phyloP scores from a whole-genome alignment of 2,113 vertebrate species.

The Coptodon rendalli region DNA sequence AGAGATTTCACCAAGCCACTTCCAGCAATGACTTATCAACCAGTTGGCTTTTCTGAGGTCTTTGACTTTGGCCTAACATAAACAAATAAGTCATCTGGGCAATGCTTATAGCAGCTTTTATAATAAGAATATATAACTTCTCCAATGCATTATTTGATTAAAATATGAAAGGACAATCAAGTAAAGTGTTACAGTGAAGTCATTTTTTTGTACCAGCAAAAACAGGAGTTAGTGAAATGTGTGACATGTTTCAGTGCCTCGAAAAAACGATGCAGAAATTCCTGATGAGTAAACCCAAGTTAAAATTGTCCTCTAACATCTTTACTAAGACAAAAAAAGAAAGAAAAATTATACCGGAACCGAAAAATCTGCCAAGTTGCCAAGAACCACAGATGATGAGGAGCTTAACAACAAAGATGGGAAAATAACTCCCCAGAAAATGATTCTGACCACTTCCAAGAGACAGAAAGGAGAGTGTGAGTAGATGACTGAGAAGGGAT shows the following conservation, averaged over 20 bases:
- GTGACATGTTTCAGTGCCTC: not conserved
- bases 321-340: not conserved
- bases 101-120: slow-evolving; percentile 7
- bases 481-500: not conserved
- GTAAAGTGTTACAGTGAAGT: not conserved
- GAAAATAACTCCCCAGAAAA: not conserved
- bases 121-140: not conserved
- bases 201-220: not conserved
- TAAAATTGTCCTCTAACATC: not conserved
- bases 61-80: not conserved
- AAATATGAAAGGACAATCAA: not conserved
- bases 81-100: slow-evolving; percentile 44
- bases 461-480: not conserved
- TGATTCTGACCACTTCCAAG: not conserved
- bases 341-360: not conserved
- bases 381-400: not conserved
- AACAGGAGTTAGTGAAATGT: not conserved
- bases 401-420: not conserved
- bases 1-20: not conserved
- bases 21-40: fast-evolving
- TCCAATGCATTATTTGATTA: not conserved
- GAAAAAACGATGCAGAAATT: not conserved
- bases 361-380: not conserved
- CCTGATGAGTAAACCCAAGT: not conserved
- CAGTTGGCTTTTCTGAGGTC: not conserved